Evolutionary conservation across 2,113 vertebrate genomes (phyloP), one percentile per base, ranked within the genome.

Genomic region (Leucoraja erinaceus): DNA sequence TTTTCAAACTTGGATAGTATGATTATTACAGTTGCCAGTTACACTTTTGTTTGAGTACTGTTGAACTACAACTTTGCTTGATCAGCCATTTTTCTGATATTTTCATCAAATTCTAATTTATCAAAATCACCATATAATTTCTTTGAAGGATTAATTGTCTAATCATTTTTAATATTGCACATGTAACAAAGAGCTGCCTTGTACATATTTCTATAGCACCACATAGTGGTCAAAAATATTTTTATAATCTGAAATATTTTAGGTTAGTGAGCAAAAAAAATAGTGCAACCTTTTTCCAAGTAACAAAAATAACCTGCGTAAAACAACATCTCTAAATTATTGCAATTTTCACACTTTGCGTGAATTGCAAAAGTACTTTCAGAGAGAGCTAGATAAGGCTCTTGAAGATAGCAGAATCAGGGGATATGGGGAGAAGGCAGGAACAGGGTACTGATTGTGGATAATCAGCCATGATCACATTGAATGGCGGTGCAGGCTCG

Each of bases 211-310:
- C 79, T 83, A 28, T 10, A 59, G 79, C 79, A 59, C 79, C 79
- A 83, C 79, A 83, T n/a, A 83, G 79, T 83, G 79, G 79, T 83
- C 47, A 83, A 59, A 83, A 0, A 59, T 83, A 83, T 59, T 28
- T 59, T 56, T 20, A 9, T 56, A 56, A 83, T 83, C 54, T 28
- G 22, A 59, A 83, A 83, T 83, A 83, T 59, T 83, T 83, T 83
- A 4, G 79, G 1, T 28, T 83, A 59, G 22, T 83, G 25, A 9
- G 5, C 79, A 56, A 1, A 22, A 20, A 20, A 79, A 33, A 47
- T 47, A 10, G 79, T 25, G 9, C 54, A 59, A 8, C 8, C 20
- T 18, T 81, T 47, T 22, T 20, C 38, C 20, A 56, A 22, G 38
- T 6, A 81, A 22, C 38, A 81, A 47, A 78, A 54, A 54, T 7